A percentile compares a stretch with the other conserved stretches of the same genome.
Conservation (phyloP, 1,140 invertebrate species). For the Sycophaga agraensis region DNA sequence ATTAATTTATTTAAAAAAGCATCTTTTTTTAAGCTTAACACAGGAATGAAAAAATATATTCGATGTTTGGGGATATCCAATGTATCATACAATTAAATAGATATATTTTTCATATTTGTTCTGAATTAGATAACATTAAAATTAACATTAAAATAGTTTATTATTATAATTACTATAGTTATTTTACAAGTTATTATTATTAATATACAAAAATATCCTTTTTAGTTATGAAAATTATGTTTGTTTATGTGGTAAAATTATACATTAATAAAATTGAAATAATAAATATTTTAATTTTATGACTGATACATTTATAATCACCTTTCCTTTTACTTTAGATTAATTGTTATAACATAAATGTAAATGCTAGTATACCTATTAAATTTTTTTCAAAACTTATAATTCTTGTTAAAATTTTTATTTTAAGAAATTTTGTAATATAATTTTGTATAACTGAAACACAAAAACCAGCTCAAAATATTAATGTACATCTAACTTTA, state of each 20-base stretch:
- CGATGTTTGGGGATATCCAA: slow-evolving; percentile 22
- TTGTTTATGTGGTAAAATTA: slow-evolving; percentile 35
- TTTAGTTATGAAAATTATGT: slow-evolving; percentile 26
- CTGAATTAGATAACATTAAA: slow-evolving; percentile 43
- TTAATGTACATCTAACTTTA: no score
- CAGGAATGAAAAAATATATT: slow-evolving; percentile 2
- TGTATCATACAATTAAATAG: slow-evolving; percentile 38
- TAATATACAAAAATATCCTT: no score
- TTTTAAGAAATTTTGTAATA: no score
- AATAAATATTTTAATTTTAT: slow-evolving; percentile 43
- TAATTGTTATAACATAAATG: no score
- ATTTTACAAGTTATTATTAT: no score
- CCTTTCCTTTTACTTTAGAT: no score
- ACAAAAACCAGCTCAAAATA: no score
- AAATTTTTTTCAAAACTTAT: no score
- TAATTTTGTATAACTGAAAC: no score
- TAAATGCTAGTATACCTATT: no score
- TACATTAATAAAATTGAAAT: slow-evolving; percentile 34
- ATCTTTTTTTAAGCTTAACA: slow-evolving; percentile 16
- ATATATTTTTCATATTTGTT: slow-evolving; percentile 45
- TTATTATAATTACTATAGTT: no score
- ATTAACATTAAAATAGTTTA: slow-evolving; percentile 36
- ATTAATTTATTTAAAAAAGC: slow-evolving; percentile 26
- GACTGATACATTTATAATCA: background rate
- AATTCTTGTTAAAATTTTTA: no score